phyloP scores from a whole-genome alignment of 1,140 invertebrate genomes.

The Conus betulinus region DNA sequence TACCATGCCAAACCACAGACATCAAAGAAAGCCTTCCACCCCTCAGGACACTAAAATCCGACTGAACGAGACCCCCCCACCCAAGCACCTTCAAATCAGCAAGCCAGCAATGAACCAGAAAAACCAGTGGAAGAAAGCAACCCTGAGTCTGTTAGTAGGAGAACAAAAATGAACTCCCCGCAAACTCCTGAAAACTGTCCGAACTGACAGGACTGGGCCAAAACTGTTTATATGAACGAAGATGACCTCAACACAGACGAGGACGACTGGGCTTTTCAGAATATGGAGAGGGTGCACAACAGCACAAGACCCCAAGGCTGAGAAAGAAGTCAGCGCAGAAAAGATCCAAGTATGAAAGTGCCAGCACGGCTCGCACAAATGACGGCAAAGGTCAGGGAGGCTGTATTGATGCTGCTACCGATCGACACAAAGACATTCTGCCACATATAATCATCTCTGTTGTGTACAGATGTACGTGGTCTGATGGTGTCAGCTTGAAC shows the following conservation, averaged over 20 bases:
- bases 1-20: not conserved
- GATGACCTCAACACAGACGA: not conserved
- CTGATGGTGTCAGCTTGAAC: not conserved
- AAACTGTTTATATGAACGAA: not conserved
- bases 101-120: not conserved
- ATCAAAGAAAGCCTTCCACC: not conserved
- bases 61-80: not conserved
- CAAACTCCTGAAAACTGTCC: not conserved
- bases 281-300: not conserved
- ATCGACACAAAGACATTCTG: slow-evolving; percentile 15
- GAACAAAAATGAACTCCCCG: not conserved
- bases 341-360: not conserved
- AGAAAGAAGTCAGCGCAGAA: not conserved
- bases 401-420: not conserved
- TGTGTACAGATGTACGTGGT: not conserved
- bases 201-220: not conserved
- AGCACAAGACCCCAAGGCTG: not conserved
- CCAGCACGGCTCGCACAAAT: not conserved
- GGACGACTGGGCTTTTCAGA: not conserved
- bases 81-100: not conserved
- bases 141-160: not conserved
- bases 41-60: not conserved
- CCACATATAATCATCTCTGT: slow-evolving; percentile 2
- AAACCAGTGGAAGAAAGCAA: not conserved
- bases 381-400: not conserved